Evolutionary conservation across 2,888 invertebrate species (phyloP).

Genomic region (Amaurobius ferox): DNA sequence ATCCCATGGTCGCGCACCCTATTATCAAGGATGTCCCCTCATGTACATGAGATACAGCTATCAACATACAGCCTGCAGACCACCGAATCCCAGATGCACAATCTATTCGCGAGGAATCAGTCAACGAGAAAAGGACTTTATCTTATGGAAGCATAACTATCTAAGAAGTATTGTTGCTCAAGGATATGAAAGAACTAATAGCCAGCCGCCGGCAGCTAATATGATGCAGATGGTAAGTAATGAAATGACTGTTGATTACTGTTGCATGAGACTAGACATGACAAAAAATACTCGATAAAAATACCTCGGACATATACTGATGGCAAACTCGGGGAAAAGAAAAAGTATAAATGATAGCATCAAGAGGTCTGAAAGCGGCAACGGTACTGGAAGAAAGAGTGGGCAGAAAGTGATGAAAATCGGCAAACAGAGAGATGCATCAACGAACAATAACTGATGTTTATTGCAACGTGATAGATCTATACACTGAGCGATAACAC

Average conservation of each 20-base stretch:
- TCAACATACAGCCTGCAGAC: conserved; percentile 63
- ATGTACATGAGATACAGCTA: conserved; percentile 59
- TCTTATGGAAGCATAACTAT: conserved; percentile 60
- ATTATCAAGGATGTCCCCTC: conserved; percentile 53
- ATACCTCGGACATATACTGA: no score
- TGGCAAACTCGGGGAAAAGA: no score
- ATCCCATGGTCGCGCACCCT: conserved; percentile 27
- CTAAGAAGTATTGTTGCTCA: conserved; percentile 55
- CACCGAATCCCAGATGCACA: conserved; percentile 60
- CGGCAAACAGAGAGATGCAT: no score
- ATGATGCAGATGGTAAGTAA: conserved; percentile 69
- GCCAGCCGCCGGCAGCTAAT: conserved; percentile 58
- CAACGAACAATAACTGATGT: no score
- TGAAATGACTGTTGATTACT: not conserved
- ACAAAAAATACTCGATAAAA: no score
- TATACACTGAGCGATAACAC: no score
- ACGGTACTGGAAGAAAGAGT: no score
- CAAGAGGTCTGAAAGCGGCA: no score
- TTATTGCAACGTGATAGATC: no score
- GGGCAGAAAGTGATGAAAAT: no score
- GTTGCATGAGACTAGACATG: no score
- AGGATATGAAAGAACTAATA: conserved; percentile 62
- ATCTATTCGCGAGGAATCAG: conserved; percentile 60
- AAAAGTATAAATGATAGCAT: no score
- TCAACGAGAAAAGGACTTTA: conserved; percentile 47